These are phyloP conservation scores for Natrix natrix DNA, from an alignment of 2,797 vertebrate species.

Conservation along the genomic window DNA sequence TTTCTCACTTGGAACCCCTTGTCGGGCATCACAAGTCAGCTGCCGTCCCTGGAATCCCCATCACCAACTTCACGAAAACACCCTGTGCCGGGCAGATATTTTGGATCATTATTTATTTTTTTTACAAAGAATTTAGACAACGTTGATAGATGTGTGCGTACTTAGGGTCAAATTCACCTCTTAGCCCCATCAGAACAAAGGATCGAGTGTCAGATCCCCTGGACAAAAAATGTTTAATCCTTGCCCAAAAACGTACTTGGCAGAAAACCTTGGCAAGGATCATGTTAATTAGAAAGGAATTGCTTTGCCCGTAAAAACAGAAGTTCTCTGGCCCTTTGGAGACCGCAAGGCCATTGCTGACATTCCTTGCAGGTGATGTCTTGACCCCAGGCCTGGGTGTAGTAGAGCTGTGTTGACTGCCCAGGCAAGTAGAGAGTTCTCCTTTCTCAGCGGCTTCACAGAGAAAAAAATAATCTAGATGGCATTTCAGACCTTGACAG, in stretches of 20 bases:
- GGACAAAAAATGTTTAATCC: neutral
- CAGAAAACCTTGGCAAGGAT: neutral
- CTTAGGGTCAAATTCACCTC: neutral
- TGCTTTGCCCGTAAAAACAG: neutral
- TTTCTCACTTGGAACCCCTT: neutral
- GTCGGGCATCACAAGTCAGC: no score
- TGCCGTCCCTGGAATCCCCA: conserved; percentile 8
- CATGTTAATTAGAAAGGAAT: neutral
- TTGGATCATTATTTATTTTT: neutral
- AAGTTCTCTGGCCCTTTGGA: neutral
- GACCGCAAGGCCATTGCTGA: neutral
- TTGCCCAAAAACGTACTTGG: conserved; percentile 4
- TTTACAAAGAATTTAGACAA: neutral
- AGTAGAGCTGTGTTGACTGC: neutral
- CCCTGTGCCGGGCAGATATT: neutral
- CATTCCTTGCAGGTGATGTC: neutral
- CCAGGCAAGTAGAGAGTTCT: neutral
- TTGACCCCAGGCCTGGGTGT: neutral
- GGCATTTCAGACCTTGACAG: neutral
- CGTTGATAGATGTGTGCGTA: neutral
- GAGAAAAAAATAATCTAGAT: neutral
- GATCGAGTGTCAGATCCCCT: neutral
- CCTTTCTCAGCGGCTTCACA: neutral
- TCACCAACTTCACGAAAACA: neutral
- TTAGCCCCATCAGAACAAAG: neutral